These are phyloP conservation scores for Rhingia campestris DNA, from an alignment of 2,888 invertebrate genomes.

Conservation along the genomic window DNA sequence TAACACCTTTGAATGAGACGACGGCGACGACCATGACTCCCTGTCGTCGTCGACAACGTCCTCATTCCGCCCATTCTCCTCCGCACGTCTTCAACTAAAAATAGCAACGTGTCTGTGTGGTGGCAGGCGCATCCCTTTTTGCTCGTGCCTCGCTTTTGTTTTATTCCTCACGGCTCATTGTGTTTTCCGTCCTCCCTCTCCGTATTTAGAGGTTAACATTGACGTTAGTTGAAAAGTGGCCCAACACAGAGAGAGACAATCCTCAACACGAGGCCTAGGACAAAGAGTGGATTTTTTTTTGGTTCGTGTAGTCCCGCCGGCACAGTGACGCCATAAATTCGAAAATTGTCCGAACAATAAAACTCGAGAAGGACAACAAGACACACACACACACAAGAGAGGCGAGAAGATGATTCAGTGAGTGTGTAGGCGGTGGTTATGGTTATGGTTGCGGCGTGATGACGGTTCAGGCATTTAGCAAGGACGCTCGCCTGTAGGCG, in stretches of 20 bases:
- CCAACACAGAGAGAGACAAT: slow-evolving; percentile 1
- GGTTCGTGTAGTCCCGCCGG: slow-evolving; percentile 25
- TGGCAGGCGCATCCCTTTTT: slow-evolving; percentile 13
- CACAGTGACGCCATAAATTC: slow-evolving; percentile 64
- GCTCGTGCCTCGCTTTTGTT: slow-evolving; percentile 10
- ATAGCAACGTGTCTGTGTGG: slow-evolving; percentile 21
- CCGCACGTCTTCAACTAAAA: slow-evolving; percentile 11
- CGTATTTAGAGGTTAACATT: slow-evolving; percentile 63
- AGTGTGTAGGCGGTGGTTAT: slow-evolving; percentile 36
- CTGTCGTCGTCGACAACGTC: slow-evolving; percentile 15
- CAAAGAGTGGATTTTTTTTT: no score
- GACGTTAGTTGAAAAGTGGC: slow-evolving; percentile 61
- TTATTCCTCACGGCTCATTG: slow-evolving; percentile 33
- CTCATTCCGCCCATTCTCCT: slow-evolving; percentile 7
- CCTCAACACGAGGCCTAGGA: neutral
- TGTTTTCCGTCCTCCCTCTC: slow-evolving; percentile 25
- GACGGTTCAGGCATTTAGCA: slow-evolving; percentile 42
- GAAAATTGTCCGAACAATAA: slow-evolving; percentile 44
- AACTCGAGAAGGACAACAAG: slow-evolving; percentile 19
- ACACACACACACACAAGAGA: slow-evolving; percentile 18
- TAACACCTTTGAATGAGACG: slow-evolving; percentile 20
- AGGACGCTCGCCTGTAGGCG: slow-evolving; percentile 60
- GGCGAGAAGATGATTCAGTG: slow-evolving; percentile 55
- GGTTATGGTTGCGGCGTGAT: neutral
- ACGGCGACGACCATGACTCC: slow-evolving; percentile 56